Conservation (phyloP, 2,888 invertebrate genomes). For the Aproaerema taeniolella region DNA sequence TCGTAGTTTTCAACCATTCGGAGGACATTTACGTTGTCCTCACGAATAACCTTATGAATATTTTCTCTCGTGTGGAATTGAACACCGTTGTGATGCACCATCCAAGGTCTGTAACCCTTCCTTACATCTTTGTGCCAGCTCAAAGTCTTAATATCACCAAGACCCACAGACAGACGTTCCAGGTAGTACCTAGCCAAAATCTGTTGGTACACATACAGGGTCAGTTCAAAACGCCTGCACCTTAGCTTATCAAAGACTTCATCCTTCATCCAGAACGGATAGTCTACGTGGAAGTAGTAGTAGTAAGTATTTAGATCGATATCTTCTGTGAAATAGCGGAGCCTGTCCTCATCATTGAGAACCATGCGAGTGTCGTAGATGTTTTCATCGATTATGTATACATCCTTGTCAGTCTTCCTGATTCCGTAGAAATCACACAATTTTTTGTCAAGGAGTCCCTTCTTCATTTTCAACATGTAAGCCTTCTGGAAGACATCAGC, state of each 20-base stretch:
- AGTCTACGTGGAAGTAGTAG: constrained; percentile 78
- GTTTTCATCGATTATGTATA: constrained; percentile 81
- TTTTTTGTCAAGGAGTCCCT: constrained; percentile 59
- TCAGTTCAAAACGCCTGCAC: constrained; percentile 71
- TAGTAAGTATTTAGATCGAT: constrained; percentile 80
- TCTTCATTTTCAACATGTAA: constrained; percentile 71
- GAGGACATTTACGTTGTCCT: constrained; percentile 41
- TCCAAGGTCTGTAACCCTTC: constrained; percentile 77
- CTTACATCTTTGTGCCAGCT: constrained; percentile 60
- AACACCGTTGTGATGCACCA: constrained; percentile 73
- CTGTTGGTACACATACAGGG: constrained; percentile 80
- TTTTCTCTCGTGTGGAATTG: constrained; percentile 71
- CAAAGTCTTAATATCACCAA: constrained; percentile 62
- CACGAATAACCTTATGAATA: constrained; percentile 47
- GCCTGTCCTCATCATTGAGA: constrained; percentile 72
- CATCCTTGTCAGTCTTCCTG: constrained; percentile 63
- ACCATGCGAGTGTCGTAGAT: constrained; percentile 76
- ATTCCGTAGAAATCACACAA: constrained; percentile 73
- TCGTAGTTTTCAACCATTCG: constrained; percentile 60
- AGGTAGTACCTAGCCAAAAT: constrained; percentile 79
- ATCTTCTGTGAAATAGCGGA: constrained; percentile 82
- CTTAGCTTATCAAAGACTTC: constrained; percentile 50
- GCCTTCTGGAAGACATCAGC: constrained; percentile 80
- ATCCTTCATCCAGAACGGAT: constrained; percentile 80
- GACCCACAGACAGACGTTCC: constrained; percentile 70